A percentile compares a stretch with the other conserved stretches of the same genome.
phyloP scores from a whole-genome alignment of 2,888 invertebrate species.

The Apomyelois bistriatella region DNA sequence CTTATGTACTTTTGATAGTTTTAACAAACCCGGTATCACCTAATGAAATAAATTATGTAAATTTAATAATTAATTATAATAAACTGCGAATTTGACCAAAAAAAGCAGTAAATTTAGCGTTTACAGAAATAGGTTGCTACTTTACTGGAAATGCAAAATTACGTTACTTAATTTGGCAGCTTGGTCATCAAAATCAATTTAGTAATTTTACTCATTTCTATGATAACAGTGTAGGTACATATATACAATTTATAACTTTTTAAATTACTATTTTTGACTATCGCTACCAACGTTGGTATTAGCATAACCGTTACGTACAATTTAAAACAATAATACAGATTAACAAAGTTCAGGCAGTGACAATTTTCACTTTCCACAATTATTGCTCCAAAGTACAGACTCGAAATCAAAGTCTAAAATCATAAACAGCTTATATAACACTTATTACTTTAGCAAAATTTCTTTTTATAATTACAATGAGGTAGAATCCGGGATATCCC shows the following conservation, averaged over 20 bases:
- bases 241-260: background rate
- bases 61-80: too few species aligned
- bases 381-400: constrained; percentile 60
- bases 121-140: too few species aligned
- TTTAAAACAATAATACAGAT: constrained; percentile 21
- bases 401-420: constrained; percentile 43
- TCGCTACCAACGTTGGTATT: background rate
- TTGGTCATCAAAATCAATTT: background rate
- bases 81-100: too few species aligned
- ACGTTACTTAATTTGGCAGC: background rate
- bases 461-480: constrained; percentile 69
- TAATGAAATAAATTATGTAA: too few species aligned
- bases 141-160: background rate
- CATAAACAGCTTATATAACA: constrained; percentile 47
- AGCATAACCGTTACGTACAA: constrained; percentile 6
- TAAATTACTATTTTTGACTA: background rate
- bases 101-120: too few species aligned
- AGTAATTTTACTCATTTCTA: background rate
- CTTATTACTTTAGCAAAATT: constrained; percentile 70
- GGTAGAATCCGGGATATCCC: constrained; percentile 68
- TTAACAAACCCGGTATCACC: background rate
- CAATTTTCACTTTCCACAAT: constrained; percentile 33
- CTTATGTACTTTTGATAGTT: background rate
- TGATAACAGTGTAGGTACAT: background rate
- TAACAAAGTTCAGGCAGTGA: constrained; percentile 55